These are phyloP conservation scores for Lasius platythorax DNA, from an alignment of 2,888 invertebrate species.

Conservation along the genomic window DNA sequence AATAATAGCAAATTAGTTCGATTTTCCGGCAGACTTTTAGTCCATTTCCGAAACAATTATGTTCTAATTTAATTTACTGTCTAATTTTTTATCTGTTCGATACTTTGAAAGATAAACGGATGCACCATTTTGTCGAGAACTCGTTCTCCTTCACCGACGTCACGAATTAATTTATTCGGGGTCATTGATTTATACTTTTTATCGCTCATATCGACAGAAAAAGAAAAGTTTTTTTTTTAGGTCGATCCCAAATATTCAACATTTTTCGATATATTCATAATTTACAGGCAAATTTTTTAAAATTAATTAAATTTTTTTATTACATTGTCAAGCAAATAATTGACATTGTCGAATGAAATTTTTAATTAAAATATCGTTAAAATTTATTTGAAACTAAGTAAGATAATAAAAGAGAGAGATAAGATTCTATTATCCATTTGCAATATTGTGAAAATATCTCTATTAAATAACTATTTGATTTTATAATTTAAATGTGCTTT, in stretches of 20 bases:
- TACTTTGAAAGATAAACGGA: slow-evolving; percentile 11
- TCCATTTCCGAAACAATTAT: background rate
- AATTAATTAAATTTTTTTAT: too few species aligned
- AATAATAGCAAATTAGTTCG: background rate
- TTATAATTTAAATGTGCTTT: background rate
- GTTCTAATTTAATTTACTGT: background rate
- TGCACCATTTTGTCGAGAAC: slow-evolving; percentile 40
- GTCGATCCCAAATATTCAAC: background rate
- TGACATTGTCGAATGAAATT: background rate
- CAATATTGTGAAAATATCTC: background rate
- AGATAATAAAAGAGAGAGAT: background rate
- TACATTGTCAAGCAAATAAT: background rate
- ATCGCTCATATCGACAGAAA: slow-evolving; percentile 21
- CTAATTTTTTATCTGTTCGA: background rate
- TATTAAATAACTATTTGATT: background rate
- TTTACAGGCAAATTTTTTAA: background rate
- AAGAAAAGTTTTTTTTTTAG: background rate
- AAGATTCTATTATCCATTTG: background rate
- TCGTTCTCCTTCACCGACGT: slow-evolving; percentile 43
- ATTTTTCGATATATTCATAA: background rate
- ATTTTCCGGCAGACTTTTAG: background rate
- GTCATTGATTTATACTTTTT: slow-evolving; percentile 47
- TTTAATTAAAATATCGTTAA: background rate
- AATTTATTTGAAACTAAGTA: background rate
- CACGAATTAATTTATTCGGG: slow-evolving; percentile 49